Evolutionary conservation across 2,797 vertebrate genomes (phyloP).

Genomic region (Platyrinchus mystaceus): DNA sequence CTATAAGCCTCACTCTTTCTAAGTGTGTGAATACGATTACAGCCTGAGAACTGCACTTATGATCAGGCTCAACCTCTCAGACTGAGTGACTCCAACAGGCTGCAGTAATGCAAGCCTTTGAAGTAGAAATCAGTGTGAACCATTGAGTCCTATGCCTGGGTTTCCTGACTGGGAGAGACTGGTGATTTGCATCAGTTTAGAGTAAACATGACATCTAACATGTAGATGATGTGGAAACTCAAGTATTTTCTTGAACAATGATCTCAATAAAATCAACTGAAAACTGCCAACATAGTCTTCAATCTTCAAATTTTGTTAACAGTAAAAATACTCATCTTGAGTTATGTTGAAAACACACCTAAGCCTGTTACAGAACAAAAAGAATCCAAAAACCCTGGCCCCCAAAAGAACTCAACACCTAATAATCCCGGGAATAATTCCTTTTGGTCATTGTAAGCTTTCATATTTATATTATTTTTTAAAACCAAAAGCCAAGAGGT

Average conservation of each 20-base stretch:
- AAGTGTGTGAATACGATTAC: neutral
- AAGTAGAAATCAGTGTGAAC: neutral
- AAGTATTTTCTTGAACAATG: neutral
- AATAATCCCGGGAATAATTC: neutral
- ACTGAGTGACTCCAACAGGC: neutral
- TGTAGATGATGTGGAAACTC: neutral
- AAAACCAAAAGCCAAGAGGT: neutral
- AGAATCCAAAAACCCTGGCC: rapidly evolving
- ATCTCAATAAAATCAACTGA: neutral
- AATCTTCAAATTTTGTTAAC: neutral
- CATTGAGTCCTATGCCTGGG: neutral
- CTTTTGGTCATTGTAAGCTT: neutral
- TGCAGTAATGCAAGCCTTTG: neutral
- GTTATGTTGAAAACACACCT: neutral
- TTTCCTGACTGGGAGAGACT: neutral
- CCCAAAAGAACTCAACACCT: rapidly evolving
- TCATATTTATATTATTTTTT: neutral
- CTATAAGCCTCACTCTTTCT: neutral
- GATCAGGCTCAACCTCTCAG: neutral
- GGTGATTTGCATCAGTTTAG: neutral
- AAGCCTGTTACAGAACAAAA: neutral
- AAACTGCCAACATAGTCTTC: neutral
- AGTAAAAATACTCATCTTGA: neutral
- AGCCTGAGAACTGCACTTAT: neutral
- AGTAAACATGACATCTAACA: neutral